Percentiles rank a stretch among this genome's conserved stretches.
These are phyloP conservation scores for Xylocopa sonorina DNA, from an alignment of 1,140 invertebrate species.

Conservation along the genomic window DNA sequence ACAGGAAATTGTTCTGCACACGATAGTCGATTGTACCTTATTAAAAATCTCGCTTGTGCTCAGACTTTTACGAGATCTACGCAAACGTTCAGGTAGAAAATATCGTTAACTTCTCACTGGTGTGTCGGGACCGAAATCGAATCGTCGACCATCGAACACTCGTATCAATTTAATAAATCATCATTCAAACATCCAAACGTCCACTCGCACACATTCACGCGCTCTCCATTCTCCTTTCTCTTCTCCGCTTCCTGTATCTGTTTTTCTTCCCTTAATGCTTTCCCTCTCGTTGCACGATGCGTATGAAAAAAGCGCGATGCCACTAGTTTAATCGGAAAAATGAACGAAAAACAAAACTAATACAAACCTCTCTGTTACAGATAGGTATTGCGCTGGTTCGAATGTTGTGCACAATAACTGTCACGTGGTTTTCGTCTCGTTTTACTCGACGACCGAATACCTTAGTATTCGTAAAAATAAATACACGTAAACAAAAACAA, in stretches of 20 bases:
- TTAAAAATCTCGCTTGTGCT: constrained; percentile 7
- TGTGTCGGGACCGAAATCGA: constrained; percentile 38
- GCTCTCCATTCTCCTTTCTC: not conserved
- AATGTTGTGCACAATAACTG: constrained; percentile 62
- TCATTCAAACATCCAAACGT: constrained; percentile 23
- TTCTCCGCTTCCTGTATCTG: too few relatives aligned
- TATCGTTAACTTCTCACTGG: constrained; percentile 60
- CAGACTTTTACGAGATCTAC: constrained; percentile 32
- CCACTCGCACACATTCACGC: constrained; percentile 23
- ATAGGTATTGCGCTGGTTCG: constrained; percentile 28
- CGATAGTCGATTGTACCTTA: not conserved
- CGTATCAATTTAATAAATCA: constrained; percentile 36
- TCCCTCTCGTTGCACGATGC: constrained; percentile 51
- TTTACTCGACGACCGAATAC: not conserved
- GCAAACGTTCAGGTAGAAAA: constrained; percentile 62
- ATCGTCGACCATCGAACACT: constrained; percentile 36
- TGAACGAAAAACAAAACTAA: constrained; percentile 52
- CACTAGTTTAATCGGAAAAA: constrained; percentile 36
- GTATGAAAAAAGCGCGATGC: constrained; percentile 56
- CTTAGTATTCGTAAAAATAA: constrained; percentile 1
- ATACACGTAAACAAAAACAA: constrained; percentile 1
- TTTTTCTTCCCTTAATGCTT: not conserved
- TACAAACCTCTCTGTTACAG: constrained; percentile 48
- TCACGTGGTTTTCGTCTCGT: not conserved
- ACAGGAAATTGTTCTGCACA: too few relatives aligned